A percentile compares a stretch with the other conserved stretches of the same genome.
Evolutionary conservation across 2,797 vertebrate genomes (phyloP).

Genomic region (Platyrinchus mystaceus): DNA sequence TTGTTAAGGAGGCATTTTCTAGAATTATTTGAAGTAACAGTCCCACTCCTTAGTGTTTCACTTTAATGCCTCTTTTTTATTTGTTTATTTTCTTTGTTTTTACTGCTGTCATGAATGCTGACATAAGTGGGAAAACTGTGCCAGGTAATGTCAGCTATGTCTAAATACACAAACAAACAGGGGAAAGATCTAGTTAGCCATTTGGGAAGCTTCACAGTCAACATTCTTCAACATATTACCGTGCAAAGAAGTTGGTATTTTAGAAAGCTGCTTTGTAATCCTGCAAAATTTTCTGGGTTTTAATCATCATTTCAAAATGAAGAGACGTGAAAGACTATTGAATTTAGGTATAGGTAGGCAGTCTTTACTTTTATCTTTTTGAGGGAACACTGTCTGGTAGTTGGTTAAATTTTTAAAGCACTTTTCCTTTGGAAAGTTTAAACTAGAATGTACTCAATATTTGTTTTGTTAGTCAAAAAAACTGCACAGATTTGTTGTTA

Average conservation of each 20-base stretch:
- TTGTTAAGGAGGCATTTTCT: conserved; percentile 34
- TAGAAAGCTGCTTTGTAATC: not conserved
- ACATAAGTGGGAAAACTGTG: conserved; percentile 78
- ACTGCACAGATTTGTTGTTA: not conserved
- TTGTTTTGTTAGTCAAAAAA: not conserved
- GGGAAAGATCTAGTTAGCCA: conserved; percentile 15
- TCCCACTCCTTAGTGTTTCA: conserved; percentile 39
- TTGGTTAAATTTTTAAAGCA: not conserved
- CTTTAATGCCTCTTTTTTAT: conserved; percentile 72
- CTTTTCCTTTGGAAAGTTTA: not conserved
- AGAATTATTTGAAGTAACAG: conserved; percentile 7
- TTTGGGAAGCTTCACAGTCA: not conserved
- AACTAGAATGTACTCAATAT: not conserved
- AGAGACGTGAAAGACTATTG: not conserved
- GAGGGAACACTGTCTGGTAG: not conserved
- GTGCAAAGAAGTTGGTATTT: not conserved
- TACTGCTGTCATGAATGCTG: conserved; percentile 78
- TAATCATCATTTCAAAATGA: not conserved
- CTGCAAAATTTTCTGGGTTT: not conserved
- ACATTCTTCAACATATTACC: not conserved
- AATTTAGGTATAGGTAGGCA: not conserved
- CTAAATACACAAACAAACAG: conserved; percentile 29
- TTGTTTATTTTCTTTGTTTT: conserved; percentile 78
- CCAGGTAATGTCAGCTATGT: conserved; percentile 77
- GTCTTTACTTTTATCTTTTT: not conserved